Percentiles rank a stretch among this genome's conserved stretches.
Evolutionary conservation across 2,113 vertebrate genomes (phyloP).

Genomic region (Columbina picui): DNA sequence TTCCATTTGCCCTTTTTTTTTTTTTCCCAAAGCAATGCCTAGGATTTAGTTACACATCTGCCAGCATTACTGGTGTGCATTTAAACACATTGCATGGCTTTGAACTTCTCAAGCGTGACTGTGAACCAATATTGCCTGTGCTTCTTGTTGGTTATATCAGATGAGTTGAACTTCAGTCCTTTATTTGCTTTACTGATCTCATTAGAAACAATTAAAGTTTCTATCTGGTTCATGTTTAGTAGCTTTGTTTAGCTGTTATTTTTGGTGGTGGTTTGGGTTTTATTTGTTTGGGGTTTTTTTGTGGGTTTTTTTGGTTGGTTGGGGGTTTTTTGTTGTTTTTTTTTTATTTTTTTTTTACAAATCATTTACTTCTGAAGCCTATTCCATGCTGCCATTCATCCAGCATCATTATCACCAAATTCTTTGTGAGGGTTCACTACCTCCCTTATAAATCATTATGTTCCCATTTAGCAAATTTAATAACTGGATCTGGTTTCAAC

Average conservation of each 20-base stretch:
- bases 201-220: slow-evolving; percentile 51
- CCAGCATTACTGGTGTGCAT: not conserved
- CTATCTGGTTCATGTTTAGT: not conserved
- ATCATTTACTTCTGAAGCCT: not conserved
- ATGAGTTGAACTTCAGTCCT: not conserved
- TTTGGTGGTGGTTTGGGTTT: not conserved
- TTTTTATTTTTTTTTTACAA: not conserved
- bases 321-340: too few species aligned
- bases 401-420: not conserved
- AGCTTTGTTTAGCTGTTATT: not conserved
- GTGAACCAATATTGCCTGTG: not conserved
- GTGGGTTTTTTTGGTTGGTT: too few species aligned
- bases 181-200: slow-evolving; percentile 23
- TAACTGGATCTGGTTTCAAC: slow-evolving; percentile 57
- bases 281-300: too few species aligned
- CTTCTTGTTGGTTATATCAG: not conserved
- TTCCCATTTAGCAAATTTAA: slow-evolving; percentile 42
- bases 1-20: not conserved
- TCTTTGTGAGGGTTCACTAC: slow-evolving; percentile 25
- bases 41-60: not conserved
- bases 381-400: not conserved
- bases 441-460: slow-evolving; percentile 16
- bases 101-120: not conserved
- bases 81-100: not conserved
- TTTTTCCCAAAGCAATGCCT: not conserved